Conservation (phyloP, 2,113 vertebrate species). For the Silurus asotus region DNA sequence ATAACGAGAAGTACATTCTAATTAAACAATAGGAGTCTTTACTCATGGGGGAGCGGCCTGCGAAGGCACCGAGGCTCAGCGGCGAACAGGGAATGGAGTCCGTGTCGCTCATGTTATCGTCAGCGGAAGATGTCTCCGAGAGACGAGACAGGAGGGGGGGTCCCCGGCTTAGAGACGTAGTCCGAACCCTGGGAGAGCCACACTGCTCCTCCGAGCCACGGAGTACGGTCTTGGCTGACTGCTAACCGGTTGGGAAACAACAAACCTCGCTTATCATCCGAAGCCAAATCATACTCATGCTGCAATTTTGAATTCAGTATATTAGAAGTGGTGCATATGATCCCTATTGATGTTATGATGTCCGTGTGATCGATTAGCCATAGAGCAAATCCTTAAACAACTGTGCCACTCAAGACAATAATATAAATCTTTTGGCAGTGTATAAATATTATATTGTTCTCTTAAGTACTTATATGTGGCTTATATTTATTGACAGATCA, state of each 20-base stretch:
- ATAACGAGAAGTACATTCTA: slow-evolving; percentile 14
- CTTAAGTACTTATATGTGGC: background rate
- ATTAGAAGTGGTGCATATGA: background rate
- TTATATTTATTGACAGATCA: background rate
- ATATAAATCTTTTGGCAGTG: background rate
- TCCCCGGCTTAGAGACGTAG: slow-evolving; percentile 76
- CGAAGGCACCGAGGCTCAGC: slow-evolving; percentile 52
- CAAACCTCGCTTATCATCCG: background rate
- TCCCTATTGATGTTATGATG: background rate
- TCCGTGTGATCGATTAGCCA: background rate
- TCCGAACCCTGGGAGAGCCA: slow-evolving; percentile 86
- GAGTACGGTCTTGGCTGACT: slow-evolving; percentile 87
- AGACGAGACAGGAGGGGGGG: slow-evolving; percentile 82
- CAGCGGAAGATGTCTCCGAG: slow-evolving; percentile 86
- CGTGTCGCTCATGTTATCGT: slow-evolving; percentile 85
- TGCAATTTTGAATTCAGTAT: background rate
- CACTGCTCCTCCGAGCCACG: slow-evolving; percentile 90
- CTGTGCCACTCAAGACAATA: background rate
- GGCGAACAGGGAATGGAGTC: slow-evolving; percentile 91
- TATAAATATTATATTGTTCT: background rate
- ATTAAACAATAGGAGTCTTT: background rate
- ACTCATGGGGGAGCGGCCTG: slow-evolving; percentile 69
- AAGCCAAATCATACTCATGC: background rate
- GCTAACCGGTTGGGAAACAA: slow-evolving; percentile 67
- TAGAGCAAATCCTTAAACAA: background rate